phyloP scores from a whole-genome alignment of 2,113 vertebrate genomes.

The Rhipidura dahli region DNA sequence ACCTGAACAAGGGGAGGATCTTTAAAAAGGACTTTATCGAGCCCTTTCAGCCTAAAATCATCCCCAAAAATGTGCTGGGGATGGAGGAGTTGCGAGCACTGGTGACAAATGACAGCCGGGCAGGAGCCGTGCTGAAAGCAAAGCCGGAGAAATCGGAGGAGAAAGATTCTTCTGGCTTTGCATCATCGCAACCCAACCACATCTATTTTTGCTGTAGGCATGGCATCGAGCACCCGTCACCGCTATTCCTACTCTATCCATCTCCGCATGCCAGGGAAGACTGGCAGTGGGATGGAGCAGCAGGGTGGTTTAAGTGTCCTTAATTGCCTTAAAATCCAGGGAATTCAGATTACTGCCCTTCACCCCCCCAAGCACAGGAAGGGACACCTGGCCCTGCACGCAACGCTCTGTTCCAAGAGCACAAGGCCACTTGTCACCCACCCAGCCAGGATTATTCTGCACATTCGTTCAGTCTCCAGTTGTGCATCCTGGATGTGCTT shows the following conservation, averaged over 20 bases:
- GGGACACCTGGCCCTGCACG: background rate
- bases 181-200: constrained; percentile 44
- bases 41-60: background rate
- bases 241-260: constrained; percentile 42
- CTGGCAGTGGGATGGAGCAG: background rate
- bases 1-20: background rate
- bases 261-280: background rate
- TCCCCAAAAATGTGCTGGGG: background rate
- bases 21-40: background rate
- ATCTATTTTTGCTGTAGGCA: constrained; percentile 55
- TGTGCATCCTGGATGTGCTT: fast-evolving
- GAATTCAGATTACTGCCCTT: background rate
- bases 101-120: background rate
- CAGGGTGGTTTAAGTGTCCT: background rate
- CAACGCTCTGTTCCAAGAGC: fast-evolving
- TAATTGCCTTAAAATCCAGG: background rate
- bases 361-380: background rate
- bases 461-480: background rate
- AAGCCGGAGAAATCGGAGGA: constrained; percentile 44
- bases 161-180: constrained; percentile 60
- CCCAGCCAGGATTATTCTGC: background rate
- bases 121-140: background rate
- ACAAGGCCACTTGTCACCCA: background rate
- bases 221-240: constrained; percentile 49
- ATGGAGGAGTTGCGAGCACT: background rate